Conservation (phyloP, 2,113 vertebrate species). For the Peromyscus polionotus region DNA sequence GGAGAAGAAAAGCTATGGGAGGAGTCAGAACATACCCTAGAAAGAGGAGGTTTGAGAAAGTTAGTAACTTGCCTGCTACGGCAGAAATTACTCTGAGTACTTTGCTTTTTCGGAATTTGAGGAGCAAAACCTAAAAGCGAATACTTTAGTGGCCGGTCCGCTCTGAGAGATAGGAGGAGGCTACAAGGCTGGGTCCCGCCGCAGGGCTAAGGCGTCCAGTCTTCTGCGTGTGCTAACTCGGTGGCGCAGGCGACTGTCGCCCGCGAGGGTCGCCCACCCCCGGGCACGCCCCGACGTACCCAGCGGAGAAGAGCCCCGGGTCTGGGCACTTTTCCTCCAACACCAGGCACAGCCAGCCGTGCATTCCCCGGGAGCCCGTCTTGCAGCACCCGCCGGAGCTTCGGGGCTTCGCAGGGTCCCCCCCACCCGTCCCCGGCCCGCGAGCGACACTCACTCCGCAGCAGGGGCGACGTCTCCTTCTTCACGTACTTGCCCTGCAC, state of each 20-base stretch:
- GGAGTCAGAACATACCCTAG: not conserved
- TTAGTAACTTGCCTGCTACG: not conserved
- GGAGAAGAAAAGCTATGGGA: not conserved
- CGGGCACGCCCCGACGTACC: not conserved
- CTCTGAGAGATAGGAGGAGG: not conserved
- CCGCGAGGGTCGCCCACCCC: not conserved
- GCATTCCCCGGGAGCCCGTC: not conserved
- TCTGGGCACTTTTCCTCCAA: not conserved
- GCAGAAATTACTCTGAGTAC: not conserved
- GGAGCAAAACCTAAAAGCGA: not conserved
- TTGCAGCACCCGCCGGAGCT: not conserved
- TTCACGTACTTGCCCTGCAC: slow-evolving; percentile 99
- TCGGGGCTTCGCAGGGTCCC: not conserved
- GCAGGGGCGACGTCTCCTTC: slow-evolving; percentile 97
- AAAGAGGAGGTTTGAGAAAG: not conserved
- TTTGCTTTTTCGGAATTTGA: not conserved
- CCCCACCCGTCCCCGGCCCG: not conserved
- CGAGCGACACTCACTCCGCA: slow-evolving; percentile 93
- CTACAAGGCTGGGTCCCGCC: not conserved
- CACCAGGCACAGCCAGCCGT: not conserved
- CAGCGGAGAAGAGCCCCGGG: not conserved
- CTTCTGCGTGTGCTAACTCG: not conserved
- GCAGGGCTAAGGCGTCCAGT: not conserved
- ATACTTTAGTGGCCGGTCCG: not conserved
- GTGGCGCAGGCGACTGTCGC: not conserved